Percentiles rank a stretch among this genome's conserved stretches.
Conservation (phyloP, 2,113 vertebrate genomes). For the Rattus norvegicus region GRCr8 NC_086022.1:59790001-59790500, state of each 20-base stretch:
- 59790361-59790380: not conserved
- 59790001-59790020: not conserved
- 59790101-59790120: not conserved
- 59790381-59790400: too few relatives aligned
- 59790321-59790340: not conserved
- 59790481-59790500: too few relatives aligned
- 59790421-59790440: too few relatives aligned
- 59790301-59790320: not conserved
- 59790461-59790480: too few relatives aligned
- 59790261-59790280: not conserved
- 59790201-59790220: too few relatives aligned
- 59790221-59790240: too few relatives aligned
- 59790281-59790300: not conserved
- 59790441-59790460: too few relatives aligned
- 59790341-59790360: not conserved
- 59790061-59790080: not conserved
- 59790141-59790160: too few relatives aligned
- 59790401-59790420: too few relatives aligned
- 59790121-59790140: too few relatives aligned
- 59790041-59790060: not conserved
- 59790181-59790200: too few relatives aligned
- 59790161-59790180: too few relatives aligned
- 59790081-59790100: not conserved
- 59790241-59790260: not conserved
- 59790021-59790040: not conserved